Percentiles rank a stretch among this genome's conserved stretches.
These are phyloP conservation scores for Drosophila bunnanda DNA, from an alignment of 2,888 invertebrate genomes.

Conservation along the genomic window DNA sequence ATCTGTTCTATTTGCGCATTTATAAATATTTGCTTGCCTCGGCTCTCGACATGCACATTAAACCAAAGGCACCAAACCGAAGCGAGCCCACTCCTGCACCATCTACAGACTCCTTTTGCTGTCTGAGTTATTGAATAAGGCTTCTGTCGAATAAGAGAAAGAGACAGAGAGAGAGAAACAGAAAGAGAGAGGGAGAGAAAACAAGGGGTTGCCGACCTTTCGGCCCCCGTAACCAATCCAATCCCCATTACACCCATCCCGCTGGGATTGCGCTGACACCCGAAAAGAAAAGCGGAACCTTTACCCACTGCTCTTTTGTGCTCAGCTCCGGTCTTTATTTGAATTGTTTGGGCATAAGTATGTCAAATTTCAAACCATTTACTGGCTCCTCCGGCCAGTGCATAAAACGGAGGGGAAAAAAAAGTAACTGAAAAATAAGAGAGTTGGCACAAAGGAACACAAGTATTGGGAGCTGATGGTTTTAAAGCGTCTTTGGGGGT, in stretches of 20 bases:
- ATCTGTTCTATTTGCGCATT: conserved; percentile 80
- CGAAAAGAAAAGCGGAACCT: conserved; percentile 37
- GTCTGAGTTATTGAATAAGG: conserved; percentile 65
- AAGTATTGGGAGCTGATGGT: conserved; percentile 34
- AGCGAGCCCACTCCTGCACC: conserved; percentile 7
- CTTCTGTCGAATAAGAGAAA: conserved; percentile 15
- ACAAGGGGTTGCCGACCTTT: conserved; percentile 69
- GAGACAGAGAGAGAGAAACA: too few species aligned
- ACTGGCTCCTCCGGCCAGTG: conserved; percentile 37
- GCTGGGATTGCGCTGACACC: conserved; percentile 35
- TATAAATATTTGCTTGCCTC: conserved; percentile 79
- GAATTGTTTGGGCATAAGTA: conserved; percentile 80
- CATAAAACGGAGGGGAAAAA: conserved; percentile 32
- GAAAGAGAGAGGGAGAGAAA: background rate
- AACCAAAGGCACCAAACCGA: conserved; percentile 43
- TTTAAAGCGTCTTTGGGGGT: conserved; percentile 44
- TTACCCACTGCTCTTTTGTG: conserved; percentile 64
- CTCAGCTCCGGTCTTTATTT: conserved; percentile 59
- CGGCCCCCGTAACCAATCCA: conserved; percentile 33
- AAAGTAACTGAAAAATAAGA: background rate
- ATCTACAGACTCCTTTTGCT: background rate
- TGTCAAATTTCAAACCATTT: conserved; percentile 77
- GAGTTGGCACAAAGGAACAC: background rate
- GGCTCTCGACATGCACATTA: conserved; percentile 71
- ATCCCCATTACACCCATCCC: conserved; percentile 13